A percentile compares a stretch with the other conserved stretches of the same genome.
These are phyloP conservation scores for Saguinus imperator DNA, from an alignment of 2,113 vertebrate genomes.

Conservation along the genomic window DNA sequence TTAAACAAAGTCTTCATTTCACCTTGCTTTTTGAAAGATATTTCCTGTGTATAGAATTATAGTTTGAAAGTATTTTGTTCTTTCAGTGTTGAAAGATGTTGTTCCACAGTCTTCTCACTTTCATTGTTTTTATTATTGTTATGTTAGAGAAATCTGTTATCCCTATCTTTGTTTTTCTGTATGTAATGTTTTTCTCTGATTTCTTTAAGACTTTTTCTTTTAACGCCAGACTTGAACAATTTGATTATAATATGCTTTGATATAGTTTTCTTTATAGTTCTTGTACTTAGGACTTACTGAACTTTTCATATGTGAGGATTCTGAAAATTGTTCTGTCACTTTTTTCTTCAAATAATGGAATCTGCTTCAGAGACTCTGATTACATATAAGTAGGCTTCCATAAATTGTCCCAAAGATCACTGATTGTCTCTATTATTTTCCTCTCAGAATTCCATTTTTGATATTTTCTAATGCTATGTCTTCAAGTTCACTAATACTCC, in stretches of 20 bases:
- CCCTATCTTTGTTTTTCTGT: background rate
- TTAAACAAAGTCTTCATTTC: background rate
- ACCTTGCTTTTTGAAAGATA: background rate
- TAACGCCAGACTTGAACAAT: background rate
- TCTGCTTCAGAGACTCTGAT: background rate
- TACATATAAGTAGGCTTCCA: background rate
- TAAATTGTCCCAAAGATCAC: background rate
- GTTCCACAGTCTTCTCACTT: background rate
- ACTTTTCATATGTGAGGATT: background rate
- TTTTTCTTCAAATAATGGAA: background rate
- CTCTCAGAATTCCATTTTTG: background rate
- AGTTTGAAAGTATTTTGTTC: background rate
- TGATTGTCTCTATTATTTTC: background rate
- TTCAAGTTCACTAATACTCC: background rate
- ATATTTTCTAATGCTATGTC: background rate
- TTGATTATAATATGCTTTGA: background rate
- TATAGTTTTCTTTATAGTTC: background rate
- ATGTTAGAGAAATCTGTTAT: background rate
- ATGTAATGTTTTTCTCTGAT: background rate
- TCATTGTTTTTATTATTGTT: background rate
- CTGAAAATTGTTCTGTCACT: background rate
- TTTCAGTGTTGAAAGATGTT: background rate
- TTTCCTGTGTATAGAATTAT: background rate
- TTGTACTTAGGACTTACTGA: background rate
- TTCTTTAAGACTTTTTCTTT: background rate